A percentile compares a stretch with the other conserved stretches of the same genome.
phyloP scores from a whole-genome alignment of 2,113 vertebrate genomes.

The Ameiurus melas region DNA sequence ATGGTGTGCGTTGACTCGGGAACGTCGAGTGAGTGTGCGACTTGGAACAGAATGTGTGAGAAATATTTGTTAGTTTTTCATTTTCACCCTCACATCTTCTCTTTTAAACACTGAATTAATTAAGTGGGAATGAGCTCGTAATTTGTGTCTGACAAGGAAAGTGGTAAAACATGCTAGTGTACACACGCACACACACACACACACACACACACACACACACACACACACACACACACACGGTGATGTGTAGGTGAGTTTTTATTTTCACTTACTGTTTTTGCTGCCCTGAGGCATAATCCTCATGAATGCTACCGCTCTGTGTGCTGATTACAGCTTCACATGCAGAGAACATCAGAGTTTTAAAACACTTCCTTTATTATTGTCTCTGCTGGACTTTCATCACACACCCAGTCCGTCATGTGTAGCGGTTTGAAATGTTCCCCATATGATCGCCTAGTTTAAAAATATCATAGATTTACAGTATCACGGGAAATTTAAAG shows the following conservation, averaged over 20 bases:
- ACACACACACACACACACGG: background rate
- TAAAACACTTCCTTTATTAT: background rate
- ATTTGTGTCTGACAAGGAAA: background rate
- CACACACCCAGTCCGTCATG: background rate
- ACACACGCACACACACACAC: background rate
- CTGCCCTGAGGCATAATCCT: background rate
- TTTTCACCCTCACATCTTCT: constrained; percentile 5
- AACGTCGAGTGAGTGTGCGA: background rate
- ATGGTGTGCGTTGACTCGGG: background rate
- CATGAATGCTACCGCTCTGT: background rate
- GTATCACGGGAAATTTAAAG: background rate
- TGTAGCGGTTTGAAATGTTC: background rate
- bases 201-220: background rate
- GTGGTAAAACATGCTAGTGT: background rate
- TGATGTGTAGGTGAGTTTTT: background rate
- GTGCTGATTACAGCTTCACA: background rate
- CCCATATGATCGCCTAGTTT: background rate
- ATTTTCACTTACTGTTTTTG: background rate
- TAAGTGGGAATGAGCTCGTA: background rate
- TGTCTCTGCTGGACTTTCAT: background rate
- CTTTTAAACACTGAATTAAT: background rate
- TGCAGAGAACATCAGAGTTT: background rate
- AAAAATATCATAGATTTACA: background rate
- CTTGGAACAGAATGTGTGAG: background rate
- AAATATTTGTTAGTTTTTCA: background rate